These are phyloP conservation scores for Neoniphon sammara DNA, from an alignment of 2,797 vertebrate genomes.

Conservation along the genomic window DNA sequence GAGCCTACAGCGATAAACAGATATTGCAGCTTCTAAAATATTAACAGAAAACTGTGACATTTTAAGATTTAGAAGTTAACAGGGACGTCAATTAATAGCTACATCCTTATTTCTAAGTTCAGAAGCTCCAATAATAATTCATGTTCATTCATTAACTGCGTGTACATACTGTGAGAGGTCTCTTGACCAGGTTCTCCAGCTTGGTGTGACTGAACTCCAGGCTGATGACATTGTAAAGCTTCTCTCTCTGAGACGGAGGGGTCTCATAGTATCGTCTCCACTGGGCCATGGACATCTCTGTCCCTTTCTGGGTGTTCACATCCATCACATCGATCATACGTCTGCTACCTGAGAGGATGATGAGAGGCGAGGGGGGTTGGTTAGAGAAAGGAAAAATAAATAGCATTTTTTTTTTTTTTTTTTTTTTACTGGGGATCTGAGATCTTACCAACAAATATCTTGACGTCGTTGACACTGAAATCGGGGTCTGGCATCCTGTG, in stretches of 20 bases:
- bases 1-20: too few relatives aligned
- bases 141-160: not conserved
- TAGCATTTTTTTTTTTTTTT: not conserved
- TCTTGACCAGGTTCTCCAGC: conserved; percentile 92
- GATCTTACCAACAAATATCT: conserved; percentile 93
- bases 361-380: not conserved
- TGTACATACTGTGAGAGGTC: conserved; percentile 86
- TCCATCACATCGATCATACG: conserved; percentile 99
- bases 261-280: conserved; percentile 98
- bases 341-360: conserved; percentile 86
- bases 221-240: conserved; percentile 97
- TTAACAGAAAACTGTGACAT: too few relatives aligned
- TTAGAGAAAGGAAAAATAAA: not conserved
- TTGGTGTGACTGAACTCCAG: conserved; percentile 99
- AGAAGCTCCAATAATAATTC: too few relatives aligned
- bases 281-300: conserved; percentile 99
- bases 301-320: conserved; percentile 95
- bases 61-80: too few relatives aligned
- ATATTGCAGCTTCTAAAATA: too few relatives aligned
- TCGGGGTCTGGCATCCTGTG: conserved; percentile 95
- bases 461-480: conserved; percentile 95
- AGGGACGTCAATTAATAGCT: too few relatives aligned
- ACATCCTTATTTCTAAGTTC: too few relatives aligned
- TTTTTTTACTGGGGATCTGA: not conserved
- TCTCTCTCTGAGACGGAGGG: conserved; percentile 90